phyloP scores from a whole-genome alignment of 2,888 invertebrate genomes.

The Neoaliturus tenellus region DNA sequence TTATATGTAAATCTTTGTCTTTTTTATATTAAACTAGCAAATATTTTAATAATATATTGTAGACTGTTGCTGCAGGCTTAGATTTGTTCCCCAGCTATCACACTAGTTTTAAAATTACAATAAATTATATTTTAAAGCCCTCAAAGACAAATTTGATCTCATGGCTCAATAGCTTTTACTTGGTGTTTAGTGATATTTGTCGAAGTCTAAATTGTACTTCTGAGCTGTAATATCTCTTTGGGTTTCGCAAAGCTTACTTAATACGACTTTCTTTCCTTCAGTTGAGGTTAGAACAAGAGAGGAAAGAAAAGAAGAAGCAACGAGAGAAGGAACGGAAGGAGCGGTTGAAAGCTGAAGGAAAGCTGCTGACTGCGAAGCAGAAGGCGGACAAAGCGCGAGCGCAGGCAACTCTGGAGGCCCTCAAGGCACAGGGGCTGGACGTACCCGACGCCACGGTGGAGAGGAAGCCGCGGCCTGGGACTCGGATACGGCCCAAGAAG shows the following conservation, averaged over 20 bases:
- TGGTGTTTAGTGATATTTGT: no score
- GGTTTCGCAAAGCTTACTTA: background rate
- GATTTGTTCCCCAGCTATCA: no score
- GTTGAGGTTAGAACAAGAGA: conserved; percentile 88
- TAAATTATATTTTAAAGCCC: no score
- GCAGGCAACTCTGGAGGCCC: conserved; percentile 90
- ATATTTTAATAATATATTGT: no score
- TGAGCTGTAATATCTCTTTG: no score
- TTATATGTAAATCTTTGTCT: no score
- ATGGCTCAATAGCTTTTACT: no score
- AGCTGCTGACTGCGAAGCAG: conserved; percentile 94
- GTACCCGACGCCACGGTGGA: conserved; percentile 82
- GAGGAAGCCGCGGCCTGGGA: conserved; percentile 79
- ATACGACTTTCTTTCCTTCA: conserved; percentile 68
- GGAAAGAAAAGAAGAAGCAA: conserved; percentile 91
- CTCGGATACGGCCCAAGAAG: conserved; percentile 83
- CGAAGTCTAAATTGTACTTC: no score
- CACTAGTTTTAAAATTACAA: no score
- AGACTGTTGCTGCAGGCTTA: no score
- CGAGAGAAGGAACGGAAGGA: conserved; percentile 96
- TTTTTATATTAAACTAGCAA: no score
- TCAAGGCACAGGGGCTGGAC: conserved; percentile 92
- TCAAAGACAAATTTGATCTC: no score
- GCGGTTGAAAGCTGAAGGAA: conserved; percentile 97
- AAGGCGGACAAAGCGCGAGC: conserved; percentile 93